These are phyloP conservation scores for Prochilodus magdalenae DNA, from an alignment of 2,113 vertebrate species.

Conservation along the genomic window DNA sequence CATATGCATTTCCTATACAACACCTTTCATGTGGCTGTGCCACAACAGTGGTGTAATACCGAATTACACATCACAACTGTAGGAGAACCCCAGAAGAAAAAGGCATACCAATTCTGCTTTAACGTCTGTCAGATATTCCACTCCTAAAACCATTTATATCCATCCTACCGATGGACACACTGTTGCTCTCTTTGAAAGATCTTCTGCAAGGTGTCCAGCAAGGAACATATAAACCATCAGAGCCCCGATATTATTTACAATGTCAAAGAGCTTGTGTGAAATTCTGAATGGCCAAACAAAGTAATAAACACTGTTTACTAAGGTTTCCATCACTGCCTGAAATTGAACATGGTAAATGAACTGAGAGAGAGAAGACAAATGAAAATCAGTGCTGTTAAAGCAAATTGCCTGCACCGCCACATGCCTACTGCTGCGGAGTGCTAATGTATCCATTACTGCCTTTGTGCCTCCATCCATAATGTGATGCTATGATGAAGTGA, in stretches of 20 bases:
- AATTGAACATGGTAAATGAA: constrained; percentile 18
- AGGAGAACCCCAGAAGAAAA: too few species aligned
- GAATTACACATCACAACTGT: too few species aligned
- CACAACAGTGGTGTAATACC: too few species aligned
- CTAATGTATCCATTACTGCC: constrained; percentile 26
- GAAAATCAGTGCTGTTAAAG: background rate
- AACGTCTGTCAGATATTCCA: background rate
- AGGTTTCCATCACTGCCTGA: constrained; percentile 13
- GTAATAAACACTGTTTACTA: constrained; percentile 9
- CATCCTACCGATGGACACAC: background rate
- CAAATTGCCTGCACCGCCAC: constrained; percentile 11
- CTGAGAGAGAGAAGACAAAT: background rate
- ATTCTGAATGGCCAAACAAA: background rate
- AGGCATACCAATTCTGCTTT: too few species aligned
- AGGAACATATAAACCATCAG: background rate
- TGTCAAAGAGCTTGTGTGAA: background rate
- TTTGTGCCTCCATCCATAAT: constrained; percentile 4
- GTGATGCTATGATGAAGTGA: constrained; percentile 31
- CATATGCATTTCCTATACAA: too few species aligned
- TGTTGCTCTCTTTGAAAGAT: background rate
- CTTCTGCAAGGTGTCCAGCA: background rate
- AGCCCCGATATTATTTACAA: too few species aligned
- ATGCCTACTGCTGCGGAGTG: background rate
- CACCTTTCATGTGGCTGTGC: too few species aligned
- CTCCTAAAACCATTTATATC: background rate